A percentile compares a stretch with the other conserved stretches of the same genome.
Conservation (phyloP, 2,888 invertebrate genomes). For the Ectobius pallidus region DNA sequence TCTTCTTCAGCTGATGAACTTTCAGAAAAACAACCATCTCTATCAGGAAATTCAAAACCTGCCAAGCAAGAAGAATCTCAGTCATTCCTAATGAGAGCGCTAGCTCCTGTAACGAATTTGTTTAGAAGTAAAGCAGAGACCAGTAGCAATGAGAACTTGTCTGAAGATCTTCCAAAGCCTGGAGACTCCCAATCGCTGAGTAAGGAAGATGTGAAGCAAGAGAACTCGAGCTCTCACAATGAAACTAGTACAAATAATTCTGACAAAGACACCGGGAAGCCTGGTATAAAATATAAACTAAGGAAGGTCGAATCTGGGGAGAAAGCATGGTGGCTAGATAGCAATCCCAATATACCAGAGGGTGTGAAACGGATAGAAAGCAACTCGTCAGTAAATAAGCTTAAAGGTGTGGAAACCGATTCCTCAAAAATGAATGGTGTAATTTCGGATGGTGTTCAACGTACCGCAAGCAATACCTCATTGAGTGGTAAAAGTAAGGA, state of each 20-base stretch:
- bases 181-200: constrained; percentile 44
- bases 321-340: constrained; percentile 71
- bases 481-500: neutral
- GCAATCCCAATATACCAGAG: constrained; percentile 64
- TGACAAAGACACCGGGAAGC: neutral
- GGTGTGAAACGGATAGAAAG: constrained; percentile 55
- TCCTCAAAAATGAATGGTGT: constrained; percentile 44
- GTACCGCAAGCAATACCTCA: constrained; percentile 42
- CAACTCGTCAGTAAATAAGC: constrained; percentile 34
- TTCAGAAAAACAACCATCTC: constrained; percentile 57
- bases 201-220: constrained; percentile 36
- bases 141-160: constrained; percentile 36
- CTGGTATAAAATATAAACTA: constrained; percentile 50
- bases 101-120: constrained; percentile 77
- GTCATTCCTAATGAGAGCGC: constrained; percentile 72
- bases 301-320: constrained; percentile 71
- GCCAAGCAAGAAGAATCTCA: constrained; percentile 70
- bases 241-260: neutral
- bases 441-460: constrained; percentile 46
- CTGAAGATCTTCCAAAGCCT: constrained; percentile 38
- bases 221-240: neutral
- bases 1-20: constrained; percentile 59
- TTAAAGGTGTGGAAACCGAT: constrained; percentile 26
- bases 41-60: constrained; percentile 59
- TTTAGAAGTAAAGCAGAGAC: constrained; percentile 69